Percentiles rank a stretch among this genome's conserved stretches.
phyloP scores from a whole-genome alignment of 2,888 invertebrate species.

The Caprella mutica region DNA sequence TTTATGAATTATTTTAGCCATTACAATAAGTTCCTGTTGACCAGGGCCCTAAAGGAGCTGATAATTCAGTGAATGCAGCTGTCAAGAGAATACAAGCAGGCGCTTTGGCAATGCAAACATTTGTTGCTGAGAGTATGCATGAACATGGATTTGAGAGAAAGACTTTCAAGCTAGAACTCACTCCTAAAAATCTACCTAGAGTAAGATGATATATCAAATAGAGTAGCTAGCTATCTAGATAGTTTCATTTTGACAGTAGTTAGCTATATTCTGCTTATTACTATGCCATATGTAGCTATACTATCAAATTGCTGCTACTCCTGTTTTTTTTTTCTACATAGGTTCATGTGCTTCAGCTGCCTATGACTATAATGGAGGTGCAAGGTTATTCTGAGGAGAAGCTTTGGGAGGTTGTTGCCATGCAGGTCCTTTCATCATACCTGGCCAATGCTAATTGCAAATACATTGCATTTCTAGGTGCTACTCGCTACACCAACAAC shows the following conservation, averaged over 20 bases:
- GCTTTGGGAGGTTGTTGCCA: conserved; percentile 72
- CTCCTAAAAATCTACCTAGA: conserved; percentile 26
- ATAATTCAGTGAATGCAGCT: conserved; percentile 57
- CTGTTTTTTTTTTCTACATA: neutral
- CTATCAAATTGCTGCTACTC: no score
- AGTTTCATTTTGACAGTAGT: conserved; percentile 59
- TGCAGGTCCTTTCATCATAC: conserved; percentile 63
- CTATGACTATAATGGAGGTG: conserved; percentile 55
- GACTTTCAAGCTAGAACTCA: conserved; percentile 62
- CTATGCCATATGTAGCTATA: no score
- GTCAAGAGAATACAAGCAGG: conserved; percentile 62
- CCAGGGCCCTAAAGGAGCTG: conserved; percentile 53
- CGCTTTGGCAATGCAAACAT: conserved; percentile 66
- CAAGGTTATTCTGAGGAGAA: conserved; percentile 61
- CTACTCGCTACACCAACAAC: conserved; percentile 56
- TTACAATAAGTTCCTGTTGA: neutral
- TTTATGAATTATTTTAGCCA: neutral
- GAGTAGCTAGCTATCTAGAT: conserved; percentile 48
- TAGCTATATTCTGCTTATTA: no score
- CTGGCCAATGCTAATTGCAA: conserved; percentile 58
- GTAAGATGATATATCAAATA: no score
- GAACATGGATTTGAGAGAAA: conserved; percentile 64
- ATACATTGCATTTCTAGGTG: conserved; percentile 78
- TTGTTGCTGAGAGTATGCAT: conserved; percentile 74
- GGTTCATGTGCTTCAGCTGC: conserved; percentile 28